Conservation (phyloP, 2,113 vertebrate species). For the Sceloporus undulatus region DNA sequence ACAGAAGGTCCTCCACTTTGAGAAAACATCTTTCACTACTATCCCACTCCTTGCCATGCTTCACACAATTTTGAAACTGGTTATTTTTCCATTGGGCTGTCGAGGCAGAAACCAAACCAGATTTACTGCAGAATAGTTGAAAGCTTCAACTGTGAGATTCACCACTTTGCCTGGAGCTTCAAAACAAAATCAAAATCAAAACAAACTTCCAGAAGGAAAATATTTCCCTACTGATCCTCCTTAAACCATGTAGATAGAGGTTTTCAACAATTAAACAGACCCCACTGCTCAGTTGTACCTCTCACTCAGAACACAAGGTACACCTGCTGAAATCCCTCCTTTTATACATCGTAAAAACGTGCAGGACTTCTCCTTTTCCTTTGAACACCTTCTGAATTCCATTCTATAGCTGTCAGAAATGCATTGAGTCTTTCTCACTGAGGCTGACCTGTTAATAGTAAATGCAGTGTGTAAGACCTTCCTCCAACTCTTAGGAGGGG, state of each 20-base stretch:
- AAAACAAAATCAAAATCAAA: constrained; percentile 45
- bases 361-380: neutral
- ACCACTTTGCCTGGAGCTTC: constrained; percentile 94
- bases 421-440: too few species aligned
- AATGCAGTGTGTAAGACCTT: too few species aligned
- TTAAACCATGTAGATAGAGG: too few species aligned
- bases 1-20: constrained; percentile 92
- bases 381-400: neutral
- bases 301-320: neutral
- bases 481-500: too few species aligned
- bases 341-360: neutral
- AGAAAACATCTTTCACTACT: constrained; percentile 86
- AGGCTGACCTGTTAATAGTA: too few species aligned
- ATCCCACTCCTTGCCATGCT: constrained; percentile 90
- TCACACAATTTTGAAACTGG: constrained; percentile 93
- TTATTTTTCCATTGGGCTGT: constrained; percentile 96
- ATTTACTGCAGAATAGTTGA: constrained; percentile 90
- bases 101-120: constrained; percentile 94
- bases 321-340: too few species aligned
- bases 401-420: neutral
- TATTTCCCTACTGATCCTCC: neutral
- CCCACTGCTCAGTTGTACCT: neutral
- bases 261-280: neutral
- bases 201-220: neutral
- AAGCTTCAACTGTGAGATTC: constrained; percentile 90